phyloP scores from a whole-genome alignment of 1,140 invertebrate species.

The Homalodisca vitripennis region DNA sequence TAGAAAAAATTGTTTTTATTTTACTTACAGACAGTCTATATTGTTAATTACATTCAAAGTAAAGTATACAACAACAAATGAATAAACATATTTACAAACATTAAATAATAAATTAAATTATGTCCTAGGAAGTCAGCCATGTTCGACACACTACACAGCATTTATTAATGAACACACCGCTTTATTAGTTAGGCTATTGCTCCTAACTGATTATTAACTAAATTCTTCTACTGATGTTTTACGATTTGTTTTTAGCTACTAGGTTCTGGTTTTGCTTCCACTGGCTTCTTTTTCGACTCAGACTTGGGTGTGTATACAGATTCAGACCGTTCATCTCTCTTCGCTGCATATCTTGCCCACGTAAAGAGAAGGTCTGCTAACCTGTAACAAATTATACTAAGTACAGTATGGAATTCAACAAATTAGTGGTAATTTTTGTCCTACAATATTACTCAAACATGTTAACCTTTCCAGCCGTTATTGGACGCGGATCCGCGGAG shows the following conservation, averaged over 20 bases:
- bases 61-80: too few species aligned
- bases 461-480: too few species aligned
- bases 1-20: conserved; percentile 2
- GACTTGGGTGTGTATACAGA: conserved; percentile 60
- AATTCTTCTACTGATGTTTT: background rate
- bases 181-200: background rate
- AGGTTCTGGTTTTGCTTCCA: conserved; percentile 44
- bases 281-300: conserved; percentile 41
- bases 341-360: conserved; percentile 63
- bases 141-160: background rate
- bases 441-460: too few species aligned
- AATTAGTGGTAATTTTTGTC: too few species aligned
- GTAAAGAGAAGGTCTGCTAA: conserved; percentile 70
- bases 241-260: conserved; percentile 40
- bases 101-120: background rate
- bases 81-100: conserved; percentile 10
- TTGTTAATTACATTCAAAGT: background rate
- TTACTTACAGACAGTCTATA: conserved; percentile 5
- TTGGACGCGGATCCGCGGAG: too few species aligned
- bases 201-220: background rate
- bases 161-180: background rate
- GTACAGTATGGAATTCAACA: too few species aligned
- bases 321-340: conserved; percentile 63
- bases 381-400: too few species aligned
- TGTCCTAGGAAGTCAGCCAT: background rate